A percentile compares a stretch with the other conserved stretches of the same genome.
Evolutionary conservation across 2,113 vertebrate species (phyloP).

Genomic region (Ophthalmolycus amberensis): DNA sequence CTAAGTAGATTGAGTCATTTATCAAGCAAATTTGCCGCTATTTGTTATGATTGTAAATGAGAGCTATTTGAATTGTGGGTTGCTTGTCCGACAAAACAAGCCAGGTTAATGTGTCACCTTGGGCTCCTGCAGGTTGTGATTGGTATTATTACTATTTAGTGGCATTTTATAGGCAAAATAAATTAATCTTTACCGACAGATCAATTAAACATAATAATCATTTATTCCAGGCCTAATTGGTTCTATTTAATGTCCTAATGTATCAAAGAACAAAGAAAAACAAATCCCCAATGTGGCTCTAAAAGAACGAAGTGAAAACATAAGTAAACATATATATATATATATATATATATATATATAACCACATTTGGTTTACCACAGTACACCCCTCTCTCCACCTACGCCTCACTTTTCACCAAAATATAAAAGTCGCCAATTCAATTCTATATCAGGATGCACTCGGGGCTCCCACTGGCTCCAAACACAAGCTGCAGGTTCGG

Average conservation of each 20-base stretch:
- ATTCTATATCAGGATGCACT: slow-evolving; percentile 13
- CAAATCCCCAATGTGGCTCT: neutral
- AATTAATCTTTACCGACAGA: neutral
- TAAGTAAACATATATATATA: neutral
- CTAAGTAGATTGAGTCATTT: neutral
- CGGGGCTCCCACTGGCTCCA: slow-evolving; percentile 42
- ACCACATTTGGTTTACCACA: neutral
- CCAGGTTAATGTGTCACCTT: neutral
- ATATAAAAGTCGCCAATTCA: slow-evolving; percentile 19
- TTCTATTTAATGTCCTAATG: neutral
- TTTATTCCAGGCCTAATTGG: neutral
- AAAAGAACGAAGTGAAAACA: neutral
- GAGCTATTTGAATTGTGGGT: neutral
- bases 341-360: neutral
- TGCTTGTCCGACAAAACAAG: neutral
- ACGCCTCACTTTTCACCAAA: slow-evolving; percentile 18
- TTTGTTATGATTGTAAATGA: neutral
- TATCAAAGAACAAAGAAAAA: neutral
- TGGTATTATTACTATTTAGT: neutral
- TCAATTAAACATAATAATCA: neutral
- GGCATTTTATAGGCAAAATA: neutral
- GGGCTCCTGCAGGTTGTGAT: neutral
- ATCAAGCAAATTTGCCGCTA: neutral
- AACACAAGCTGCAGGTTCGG: slow-evolving; percentile 41
- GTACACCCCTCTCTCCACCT: slow-evolving; percentile 8